Evolutionary conservation across 1,140 invertebrate genomes (phyloP).

Genomic region (Diorhabda carinulata): DNA sequence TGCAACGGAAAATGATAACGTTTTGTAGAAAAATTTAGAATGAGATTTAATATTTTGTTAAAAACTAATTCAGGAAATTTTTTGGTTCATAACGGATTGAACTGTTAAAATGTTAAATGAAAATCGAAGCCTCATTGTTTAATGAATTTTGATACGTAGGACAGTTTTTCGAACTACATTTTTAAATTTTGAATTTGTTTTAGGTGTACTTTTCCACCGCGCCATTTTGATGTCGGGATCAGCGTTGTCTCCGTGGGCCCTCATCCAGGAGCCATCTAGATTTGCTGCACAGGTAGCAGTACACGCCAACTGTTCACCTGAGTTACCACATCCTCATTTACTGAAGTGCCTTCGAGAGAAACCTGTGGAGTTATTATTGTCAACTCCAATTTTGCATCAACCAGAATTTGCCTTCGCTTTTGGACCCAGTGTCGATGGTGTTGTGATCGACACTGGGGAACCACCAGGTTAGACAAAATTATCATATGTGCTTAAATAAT

Average conservation of each 20-base stretch:
- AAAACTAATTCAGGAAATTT: too few relatives aligned
- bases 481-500: too few relatives aligned
- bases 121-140: too few relatives aligned
- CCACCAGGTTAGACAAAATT: constrained; percentile 47
- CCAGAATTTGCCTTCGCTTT: constrained; percentile 84
- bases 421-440: constrained; percentile 87
- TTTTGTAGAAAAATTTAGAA: too few relatives aligned
- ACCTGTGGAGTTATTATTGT: constrained; percentile 67
- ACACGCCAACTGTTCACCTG: constrained; percentile 81
- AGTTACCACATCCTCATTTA: constrained; percentile 66
- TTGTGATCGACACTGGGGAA: constrained; percentile 75
- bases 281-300: constrained; percentile 83
- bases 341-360: constrained; percentile 80
- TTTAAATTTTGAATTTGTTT: constrained; percentile 31
- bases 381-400: constrained; percentile 66
- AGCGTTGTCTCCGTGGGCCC: constrained; percentile 87
- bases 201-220: constrained; percentile 87
- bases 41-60: too few relatives aligned
- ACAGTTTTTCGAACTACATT: neutral
- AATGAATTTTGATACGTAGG: too few relatives aligned
- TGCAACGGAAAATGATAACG: too few relatives aligned
- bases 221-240: constrained; percentile 94
- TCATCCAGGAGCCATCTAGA: constrained; percentile 80
- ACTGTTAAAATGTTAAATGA: too few relatives aligned
- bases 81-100: too few relatives aligned